phyloP scores from a whole-genome alignment of 2,113 vertebrate species.

The Siniperca knerii region DNA sequence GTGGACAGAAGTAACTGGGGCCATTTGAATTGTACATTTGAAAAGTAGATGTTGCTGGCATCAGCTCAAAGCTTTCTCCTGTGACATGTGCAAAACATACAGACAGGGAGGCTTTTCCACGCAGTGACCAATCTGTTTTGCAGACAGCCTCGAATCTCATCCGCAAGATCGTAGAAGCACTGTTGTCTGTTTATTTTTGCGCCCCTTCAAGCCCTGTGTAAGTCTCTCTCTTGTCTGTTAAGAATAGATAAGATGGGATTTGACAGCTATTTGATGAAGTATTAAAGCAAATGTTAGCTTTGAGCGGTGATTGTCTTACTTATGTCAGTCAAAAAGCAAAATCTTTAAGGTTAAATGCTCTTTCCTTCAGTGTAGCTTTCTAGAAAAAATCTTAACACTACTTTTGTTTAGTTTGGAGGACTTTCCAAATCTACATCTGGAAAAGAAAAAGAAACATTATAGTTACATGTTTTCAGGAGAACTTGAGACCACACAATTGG shows the following conservation, averaged over 20 bases:
- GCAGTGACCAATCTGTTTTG: constrained; percentile 67
- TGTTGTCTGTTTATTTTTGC: constrained; percentile 34
- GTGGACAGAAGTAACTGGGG: constrained; percentile 13
- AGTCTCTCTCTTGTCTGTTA: constrained; percentile 11
- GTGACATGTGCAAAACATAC: constrained; percentile 76
- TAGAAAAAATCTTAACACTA: neutral
- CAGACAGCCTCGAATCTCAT: constrained; percentile 58
- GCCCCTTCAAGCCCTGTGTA: neutral
- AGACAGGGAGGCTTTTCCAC: constrained; percentile 50
- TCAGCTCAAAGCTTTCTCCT: constrained; percentile 76
- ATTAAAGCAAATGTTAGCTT: neutral
- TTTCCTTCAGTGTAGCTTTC: neutral
- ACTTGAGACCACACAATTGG: constrained; percentile 24
- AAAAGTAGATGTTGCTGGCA: constrained; percentile 60
- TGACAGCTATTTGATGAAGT: neutral
- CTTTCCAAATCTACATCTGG: constrained; percentile 13
- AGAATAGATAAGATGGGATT: neutral
- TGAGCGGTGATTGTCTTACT: neutral
- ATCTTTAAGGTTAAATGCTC: neutral
- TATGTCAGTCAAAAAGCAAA: neutral
- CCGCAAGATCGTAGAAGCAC: constrained; percentile 17
- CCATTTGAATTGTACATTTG: constrained; percentile 60
- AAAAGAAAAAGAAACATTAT: neutral
- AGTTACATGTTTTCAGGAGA: constrained; percentile 11
- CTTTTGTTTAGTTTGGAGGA: neutral